Evolutionary conservation across 2,888 invertebrate genomes (phyloP), one percentile per base, ranked within the genome.

Genomic region (Hydrotaea diabolus): DNA sequence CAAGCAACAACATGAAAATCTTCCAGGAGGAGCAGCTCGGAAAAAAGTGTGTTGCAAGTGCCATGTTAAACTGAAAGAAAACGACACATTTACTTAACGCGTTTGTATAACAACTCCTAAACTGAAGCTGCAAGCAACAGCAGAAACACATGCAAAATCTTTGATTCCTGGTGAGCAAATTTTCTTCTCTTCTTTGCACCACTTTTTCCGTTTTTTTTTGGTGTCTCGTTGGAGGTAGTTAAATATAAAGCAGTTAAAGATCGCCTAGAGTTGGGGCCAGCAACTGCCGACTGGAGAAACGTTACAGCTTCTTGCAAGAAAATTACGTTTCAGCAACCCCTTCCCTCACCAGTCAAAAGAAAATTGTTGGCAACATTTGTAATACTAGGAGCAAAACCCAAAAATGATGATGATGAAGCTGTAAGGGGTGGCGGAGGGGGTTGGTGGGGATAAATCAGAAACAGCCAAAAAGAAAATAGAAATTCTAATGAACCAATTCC

Each of bases 401-500:
- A 26, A 23, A 11, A 15, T 23, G 23, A 59, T 59, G 7, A 26
- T 26, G 26, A 23, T 23, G 11, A 26, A 21, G 19, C 1, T 11
- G 55, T 21, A 2, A 13, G 8, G 8, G 21, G 15, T 36, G 31
- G 13, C 17, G 74, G 21, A 77, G 80, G 78, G 84, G 69, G 59
- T 26, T 26, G 23, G 13, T 8, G 26, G 69, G 39, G 69, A 23
- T 72, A 36, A 59, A 80, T 55, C 39, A 21, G 49, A 64, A 76
- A 62, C 21, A 66, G 23, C 71, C 19, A 69, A 86, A 82, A 87
- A 86, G 78, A 88, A 88, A 85, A 69, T 88, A 85, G 83, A 83
- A 73, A 91, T 91, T 91, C 91, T 90, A 91, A 90, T 91, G 91
- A 91, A 91, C 91, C 89, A 91, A 91, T 91, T 91, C 91, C 91